These are phyloP conservation scores for Diarsia mendica DNA, from an alignment of 2,888 invertebrate genomes.

Conservation along the genomic window DNA sequence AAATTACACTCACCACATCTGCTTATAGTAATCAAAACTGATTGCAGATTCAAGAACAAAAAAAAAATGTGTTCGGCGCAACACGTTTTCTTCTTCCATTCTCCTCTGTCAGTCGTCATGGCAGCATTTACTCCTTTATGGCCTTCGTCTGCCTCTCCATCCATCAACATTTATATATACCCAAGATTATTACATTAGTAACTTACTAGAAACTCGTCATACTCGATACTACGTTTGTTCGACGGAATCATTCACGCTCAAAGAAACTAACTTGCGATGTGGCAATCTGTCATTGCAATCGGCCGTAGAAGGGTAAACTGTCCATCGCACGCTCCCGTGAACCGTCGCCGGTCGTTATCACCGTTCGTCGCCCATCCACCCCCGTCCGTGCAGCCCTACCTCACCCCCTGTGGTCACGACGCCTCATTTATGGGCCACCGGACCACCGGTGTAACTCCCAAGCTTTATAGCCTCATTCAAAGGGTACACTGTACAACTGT, in stretches of 20 bases:
- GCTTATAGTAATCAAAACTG: too few species aligned
- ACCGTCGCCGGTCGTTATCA: constrained; percentile 57
- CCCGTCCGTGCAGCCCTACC: constrained; percentile 6
- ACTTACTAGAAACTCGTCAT: not conserved
- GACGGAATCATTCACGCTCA: not conserved
- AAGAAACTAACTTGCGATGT: not conserved
- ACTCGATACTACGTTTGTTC: not conserved
- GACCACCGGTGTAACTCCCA: constrained; percentile 36
- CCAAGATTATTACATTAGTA: constrained; percentile 14
- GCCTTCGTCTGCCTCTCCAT: too few species aligned
- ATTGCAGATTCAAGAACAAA: too few species aligned
- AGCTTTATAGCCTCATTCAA: constrained; percentile 49
- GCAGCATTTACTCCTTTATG: too few species aligned
- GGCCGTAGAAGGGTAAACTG: constrained; percentile 66
- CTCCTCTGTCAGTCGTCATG: too few species aligned
- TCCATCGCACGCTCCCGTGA: constrained; percentile 38
- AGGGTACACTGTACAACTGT: constrained; percentile 24
- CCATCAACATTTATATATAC: too few species aligned
- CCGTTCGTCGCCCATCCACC: constrained; percentile 38
- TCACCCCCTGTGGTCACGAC: constrained; percentile 51
- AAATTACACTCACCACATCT: too few species aligned
- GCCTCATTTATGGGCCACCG: constrained; percentile 48
- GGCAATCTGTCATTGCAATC: constrained; percentile 36
- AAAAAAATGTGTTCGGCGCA: too few species aligned
- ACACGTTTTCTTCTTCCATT: too few species aligned